A percentile compares a stretch with the other conserved stretches of the same genome.
Conservation (phyloP, 2,888 invertebrate genomes). For the Drosophila maculinotata region DNA sequence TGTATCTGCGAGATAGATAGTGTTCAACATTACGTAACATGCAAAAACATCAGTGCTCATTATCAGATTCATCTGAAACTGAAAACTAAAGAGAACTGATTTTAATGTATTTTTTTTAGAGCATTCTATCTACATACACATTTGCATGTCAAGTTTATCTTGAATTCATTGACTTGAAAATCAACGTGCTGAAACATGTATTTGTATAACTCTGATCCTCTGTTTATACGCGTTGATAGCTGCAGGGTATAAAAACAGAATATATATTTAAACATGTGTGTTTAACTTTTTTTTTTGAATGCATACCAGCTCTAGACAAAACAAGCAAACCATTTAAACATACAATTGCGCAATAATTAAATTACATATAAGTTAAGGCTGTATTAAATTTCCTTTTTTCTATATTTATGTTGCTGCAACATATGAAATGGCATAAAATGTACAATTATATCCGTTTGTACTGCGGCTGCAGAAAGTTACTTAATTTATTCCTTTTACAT, state of each 20-base stretch:
- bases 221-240: neutral
- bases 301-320: slow-evolving; percentile 6
- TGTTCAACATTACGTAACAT: no score
- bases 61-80: no score
- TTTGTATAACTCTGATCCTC: no score
- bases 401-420: slow-evolving; percentile 28
- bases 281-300: neutral
- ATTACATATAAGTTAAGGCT: slow-evolving; percentile 30
- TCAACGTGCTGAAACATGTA: no score
- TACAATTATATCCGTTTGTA: slow-evolving; percentile 42
- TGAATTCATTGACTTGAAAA: no score
- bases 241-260: slow-evolving; percentile 11
- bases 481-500: slow-evolving; percentile 38
- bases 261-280: slow-evolving; percentile 1
- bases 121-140: no score
- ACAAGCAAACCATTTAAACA: slow-evolving; percentile 27
- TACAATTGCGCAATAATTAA: slow-evolving; percentile 41
- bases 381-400: slow-evolving; percentile 1
- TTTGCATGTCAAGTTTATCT: no score
- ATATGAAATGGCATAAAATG: slow-evolving; percentile 37
- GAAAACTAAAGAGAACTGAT: no score
- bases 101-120: no score
- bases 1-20: no score
- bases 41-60: no score
- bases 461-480: slow-evolving; percentile 20